Evolutionary conservation across 1,140 invertebrate species (phyloP), one percentile per base, ranked within the genome.

Genomic region (Ceratoteleas bidentatus): DNA sequence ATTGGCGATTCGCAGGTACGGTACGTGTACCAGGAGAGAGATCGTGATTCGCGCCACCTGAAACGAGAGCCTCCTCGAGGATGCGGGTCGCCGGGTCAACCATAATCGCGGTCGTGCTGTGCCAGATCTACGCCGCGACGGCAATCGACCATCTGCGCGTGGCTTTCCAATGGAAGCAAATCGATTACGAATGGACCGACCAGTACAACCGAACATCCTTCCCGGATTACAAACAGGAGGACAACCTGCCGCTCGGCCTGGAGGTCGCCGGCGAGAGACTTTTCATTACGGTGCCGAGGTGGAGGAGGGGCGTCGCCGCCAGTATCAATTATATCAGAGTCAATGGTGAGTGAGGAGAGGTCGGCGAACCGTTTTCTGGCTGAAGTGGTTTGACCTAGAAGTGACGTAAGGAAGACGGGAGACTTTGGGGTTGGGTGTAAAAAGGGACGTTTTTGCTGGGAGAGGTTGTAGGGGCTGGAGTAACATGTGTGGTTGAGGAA

Each of bases 271-370:
- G 91, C 16, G 92, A 94, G 43, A 91, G 93, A 40, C 85, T 96
- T 57, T 96, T 95, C 81, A 86, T 96, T 10, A 95, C 95, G 0
- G 92, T 96, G 6, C 96, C 96, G 9, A 92, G 95, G 79, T 96
- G 95, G 95, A 93, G 93, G 81, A 84, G 88, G 24, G 96, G 96
- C 16, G 95, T 96, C 6, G 93, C 94, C 0, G 93, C 95, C 34
- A 94, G 95, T 76, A 91, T 96, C 74, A 94, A 94, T 86, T 96
- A 95, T 85, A 93, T 96, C 70, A 92, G 93, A 84, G 85, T 94
- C 68, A 94, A 94, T 88, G 95, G 95, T 95, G 86, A 92, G 90
- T 15, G 4, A 3, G 5, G 9, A 36, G 34, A 6, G 34, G n/a
- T n/a, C n/a, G n/a, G n/a, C n/a, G n/a, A n/a, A n/a, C n/a, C n/a